phyloP scores from a whole-genome alignment of 2,888 invertebrate species.

The Ochlodes sylvanus region DNA sequence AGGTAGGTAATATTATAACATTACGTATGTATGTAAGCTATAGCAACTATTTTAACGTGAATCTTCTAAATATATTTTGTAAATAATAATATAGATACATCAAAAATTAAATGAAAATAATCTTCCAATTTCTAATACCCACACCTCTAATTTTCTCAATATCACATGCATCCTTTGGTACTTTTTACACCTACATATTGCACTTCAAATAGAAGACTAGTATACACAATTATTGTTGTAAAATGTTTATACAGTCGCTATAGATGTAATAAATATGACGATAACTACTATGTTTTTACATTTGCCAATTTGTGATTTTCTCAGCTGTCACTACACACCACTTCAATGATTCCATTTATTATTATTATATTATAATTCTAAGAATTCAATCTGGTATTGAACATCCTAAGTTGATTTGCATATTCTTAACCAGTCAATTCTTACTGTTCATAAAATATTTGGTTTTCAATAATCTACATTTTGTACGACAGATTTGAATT shows the following conservation, averaged over 20 bases:
- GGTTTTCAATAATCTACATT: neutral
- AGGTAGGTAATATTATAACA: neutral
- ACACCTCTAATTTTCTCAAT: conserved; percentile 17
- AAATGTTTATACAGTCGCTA: neutral
- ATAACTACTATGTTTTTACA: no score
- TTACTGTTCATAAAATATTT: conserved; percentile 2
- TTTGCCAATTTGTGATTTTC: no score
- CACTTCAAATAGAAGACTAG: conserved; percentile 32
- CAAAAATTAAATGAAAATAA: conserved; percentile 26
- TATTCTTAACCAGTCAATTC: neutral
- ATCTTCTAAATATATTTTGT: conserved; percentile 12
- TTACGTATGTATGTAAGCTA: conserved; percentile 25
- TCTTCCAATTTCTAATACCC: conserved; percentile 3
- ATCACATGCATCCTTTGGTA: conserved; percentile 37
- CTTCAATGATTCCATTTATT: no score
- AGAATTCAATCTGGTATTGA: no score
- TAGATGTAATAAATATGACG: neutral
- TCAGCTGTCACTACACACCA: no score
- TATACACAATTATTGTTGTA: conserved; percentile 6
- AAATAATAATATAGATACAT: conserved; percentile 16
- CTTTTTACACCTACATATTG: conserved; percentile 30
- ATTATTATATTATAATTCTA: no score
- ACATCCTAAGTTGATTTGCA: no score
- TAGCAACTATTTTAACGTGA: conserved; percentile 39
- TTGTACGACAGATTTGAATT: no score